Evolutionary conservation across 2,797 vertebrate species (phyloP).

Genomic region (Hapalemur alaotrensis): DNA sequence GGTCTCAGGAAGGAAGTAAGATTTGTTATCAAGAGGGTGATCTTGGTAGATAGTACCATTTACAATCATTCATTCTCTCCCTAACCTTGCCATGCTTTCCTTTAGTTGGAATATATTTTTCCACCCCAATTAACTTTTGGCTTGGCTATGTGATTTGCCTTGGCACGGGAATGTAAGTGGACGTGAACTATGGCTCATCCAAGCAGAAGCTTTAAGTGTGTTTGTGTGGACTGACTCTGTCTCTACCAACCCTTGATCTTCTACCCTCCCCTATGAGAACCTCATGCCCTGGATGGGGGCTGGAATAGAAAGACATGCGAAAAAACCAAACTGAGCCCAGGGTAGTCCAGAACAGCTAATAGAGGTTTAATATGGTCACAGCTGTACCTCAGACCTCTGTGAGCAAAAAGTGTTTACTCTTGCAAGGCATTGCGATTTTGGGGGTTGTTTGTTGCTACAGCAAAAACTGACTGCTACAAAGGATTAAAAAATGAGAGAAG

Average conservation of each 20-base stretch:
- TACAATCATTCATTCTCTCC: not conserved
- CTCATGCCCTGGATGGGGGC: not conserved
- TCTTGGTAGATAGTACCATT: not conserved
- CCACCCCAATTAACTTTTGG: not conserved
- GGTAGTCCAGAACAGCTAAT: not conserved
- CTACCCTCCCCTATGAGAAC: not conserved
- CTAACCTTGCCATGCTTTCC: not conserved
- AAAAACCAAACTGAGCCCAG: not conserved
- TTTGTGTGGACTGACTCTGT: not conserved
- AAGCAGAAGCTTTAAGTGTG: not conserved
- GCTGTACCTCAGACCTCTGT: not conserved
- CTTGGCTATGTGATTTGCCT: not conserved
- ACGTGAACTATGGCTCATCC: not conserved
- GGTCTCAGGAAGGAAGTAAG: not conserved
- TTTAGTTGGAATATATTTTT: not conserved
- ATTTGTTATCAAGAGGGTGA: not conserved
- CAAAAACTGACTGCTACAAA: not conserved
- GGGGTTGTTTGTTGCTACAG: not conserved
- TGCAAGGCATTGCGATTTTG: not conserved
- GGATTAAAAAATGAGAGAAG: not conserved
- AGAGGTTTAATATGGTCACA: not conserved
- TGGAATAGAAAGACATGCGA: not conserved
- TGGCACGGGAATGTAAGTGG: not conserved
- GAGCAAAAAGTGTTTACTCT: not conserved
- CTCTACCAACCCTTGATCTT: not conserved